phyloP scores from a whole-genome alignment of 2,113 vertebrate species.

The Pelecanus crispus region DNA sequence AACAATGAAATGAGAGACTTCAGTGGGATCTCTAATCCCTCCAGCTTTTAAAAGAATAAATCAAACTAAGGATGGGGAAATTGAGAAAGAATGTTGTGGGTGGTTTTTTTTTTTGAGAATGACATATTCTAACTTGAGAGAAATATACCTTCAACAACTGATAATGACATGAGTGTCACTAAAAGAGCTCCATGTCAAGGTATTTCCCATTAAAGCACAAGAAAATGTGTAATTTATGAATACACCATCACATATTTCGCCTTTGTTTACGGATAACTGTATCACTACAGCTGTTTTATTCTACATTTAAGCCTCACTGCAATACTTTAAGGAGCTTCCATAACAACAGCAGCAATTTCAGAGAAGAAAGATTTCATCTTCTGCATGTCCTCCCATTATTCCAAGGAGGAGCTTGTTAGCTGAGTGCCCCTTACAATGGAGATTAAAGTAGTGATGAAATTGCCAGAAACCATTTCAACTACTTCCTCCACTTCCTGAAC shows the following conservation, averaged over 20 bases:
- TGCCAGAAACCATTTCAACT: neutral
- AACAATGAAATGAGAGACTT: slow-evolving; percentile 8
- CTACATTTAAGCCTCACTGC: neutral
- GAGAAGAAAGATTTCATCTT: neutral
- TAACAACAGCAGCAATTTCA: neutral
- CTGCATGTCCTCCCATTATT: neutral
- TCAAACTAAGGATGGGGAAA: slow-evolving; percentile 36
- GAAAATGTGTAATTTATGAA: neutral
- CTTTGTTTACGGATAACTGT: neutral
- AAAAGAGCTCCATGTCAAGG: neutral
- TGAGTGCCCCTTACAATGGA: neutral
- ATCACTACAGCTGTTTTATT: neutral
- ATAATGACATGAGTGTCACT: neutral
- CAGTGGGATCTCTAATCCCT: slow-evolving; percentile 25
- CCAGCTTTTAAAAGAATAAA: slow-evolving; percentile 52
- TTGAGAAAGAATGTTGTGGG: neutral
- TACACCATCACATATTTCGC: neutral
- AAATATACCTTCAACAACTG: neutral
- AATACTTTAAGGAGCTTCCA: neutral
- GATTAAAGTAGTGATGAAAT: neutral
- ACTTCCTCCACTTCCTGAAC: neutral
- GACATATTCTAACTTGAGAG: neutral
- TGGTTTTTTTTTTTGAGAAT: neutral
- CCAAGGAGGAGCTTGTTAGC: neutral
- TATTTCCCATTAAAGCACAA: neutral